A percentile compares a stretch with the other conserved stretches of the same genome.
Conservation (phyloP, 2,888 invertebrate species). For the Perizoma affinitatum region DNA sequence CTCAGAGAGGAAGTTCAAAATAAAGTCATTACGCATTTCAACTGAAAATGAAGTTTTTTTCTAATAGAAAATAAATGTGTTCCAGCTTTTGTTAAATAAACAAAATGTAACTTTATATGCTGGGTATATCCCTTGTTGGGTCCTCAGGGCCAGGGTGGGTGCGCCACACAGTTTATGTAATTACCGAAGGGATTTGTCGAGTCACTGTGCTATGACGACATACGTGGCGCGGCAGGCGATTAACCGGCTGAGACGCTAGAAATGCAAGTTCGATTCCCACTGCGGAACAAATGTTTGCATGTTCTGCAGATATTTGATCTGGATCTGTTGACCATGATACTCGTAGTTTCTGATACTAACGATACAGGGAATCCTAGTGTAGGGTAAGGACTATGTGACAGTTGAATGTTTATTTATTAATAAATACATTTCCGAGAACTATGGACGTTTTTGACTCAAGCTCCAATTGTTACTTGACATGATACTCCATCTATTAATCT, state of each 20-base stretch:
- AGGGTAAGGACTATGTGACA: no score
- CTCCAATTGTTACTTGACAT: conserved; percentile 25
- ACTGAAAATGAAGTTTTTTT: conserved; percentile 38
- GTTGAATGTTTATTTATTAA: no score
- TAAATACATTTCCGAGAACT: conserved; percentile 50
- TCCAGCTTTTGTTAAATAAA: conserved; percentile 45
- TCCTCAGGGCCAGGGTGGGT: conserved; percentile 30
- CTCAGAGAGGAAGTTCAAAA: conserved; percentile 49
- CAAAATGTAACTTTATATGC: conserved; percentile 46
- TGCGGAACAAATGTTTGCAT: no score
- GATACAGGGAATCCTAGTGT: no score
- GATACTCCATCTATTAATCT: conserved; percentile 24
- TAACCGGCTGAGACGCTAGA: no score
- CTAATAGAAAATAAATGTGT: conserved; percentile 36
- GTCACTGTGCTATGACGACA: conserved; percentile 43
- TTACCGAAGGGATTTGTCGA: conserved; percentile 52
- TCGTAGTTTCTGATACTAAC: no score
- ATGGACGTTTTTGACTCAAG: conserved; percentile 31
- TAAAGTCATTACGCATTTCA: conserved; percentile 44
- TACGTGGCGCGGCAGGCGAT: no score
- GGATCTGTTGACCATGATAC: no score
- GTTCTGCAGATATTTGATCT: no score
- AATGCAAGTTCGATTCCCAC: no score
- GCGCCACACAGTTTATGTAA: conserved; percentile 37
- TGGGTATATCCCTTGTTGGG: conserved; percentile 34